Percentiles rank a stretch among this genome's conserved stretches.
Conservation (phyloP, 2,797 vertebrate species). For the Sebastes reedi region DNA sequence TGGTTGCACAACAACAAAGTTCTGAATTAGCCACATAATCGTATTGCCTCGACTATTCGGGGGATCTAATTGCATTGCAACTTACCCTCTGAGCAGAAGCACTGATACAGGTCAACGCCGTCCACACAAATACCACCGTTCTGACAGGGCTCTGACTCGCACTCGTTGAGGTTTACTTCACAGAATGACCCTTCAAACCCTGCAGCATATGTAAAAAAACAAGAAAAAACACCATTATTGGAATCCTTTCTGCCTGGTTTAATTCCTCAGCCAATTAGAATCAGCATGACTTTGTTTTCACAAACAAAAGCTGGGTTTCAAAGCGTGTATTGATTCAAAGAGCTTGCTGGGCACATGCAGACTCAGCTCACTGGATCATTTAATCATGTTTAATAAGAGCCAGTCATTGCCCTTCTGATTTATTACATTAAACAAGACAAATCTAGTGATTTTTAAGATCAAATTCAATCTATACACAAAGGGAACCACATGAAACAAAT, state of each 20-base stretch:
- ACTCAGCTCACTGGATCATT: conserved; percentile 82
- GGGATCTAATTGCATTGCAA: conserved; percentile 16
- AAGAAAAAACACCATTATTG: conserved; percentile 40
- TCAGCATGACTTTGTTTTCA: conserved; percentile 80
- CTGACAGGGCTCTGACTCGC: conserved; percentile 80
- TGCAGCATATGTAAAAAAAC: conserved; percentile 53
- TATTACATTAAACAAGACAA: conserved; percentile 75
- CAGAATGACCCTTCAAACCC: conserved; percentile 81
- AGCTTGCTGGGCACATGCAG: conserved; percentile 66
- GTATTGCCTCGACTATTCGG: neutral
- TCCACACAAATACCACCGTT: conserved; percentile 78
- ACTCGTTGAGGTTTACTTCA: conserved; percentile 83
- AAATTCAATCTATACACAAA: conserved; percentile 69
- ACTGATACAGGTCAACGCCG: conserved; percentile 78
- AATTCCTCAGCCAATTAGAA: conserved; percentile 79
- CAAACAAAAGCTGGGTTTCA: conserved; percentile 79
- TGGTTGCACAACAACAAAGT: neutral
- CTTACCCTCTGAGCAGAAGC: conserved; percentile 81
- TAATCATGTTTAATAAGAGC: conserved; percentile 83
- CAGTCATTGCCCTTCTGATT: conserved; percentile 77
- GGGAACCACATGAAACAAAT: conserved; percentile 54
- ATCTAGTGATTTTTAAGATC: conserved; percentile 70
- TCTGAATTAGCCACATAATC: conserved; percentile 38
- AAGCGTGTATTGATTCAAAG: conserved; percentile 79
- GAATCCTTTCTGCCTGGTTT: conserved; percentile 64